phyloP scores from a whole-genome alignment of 2,113 vertebrate genomes.

The Colistium nudipinnis region DNA sequence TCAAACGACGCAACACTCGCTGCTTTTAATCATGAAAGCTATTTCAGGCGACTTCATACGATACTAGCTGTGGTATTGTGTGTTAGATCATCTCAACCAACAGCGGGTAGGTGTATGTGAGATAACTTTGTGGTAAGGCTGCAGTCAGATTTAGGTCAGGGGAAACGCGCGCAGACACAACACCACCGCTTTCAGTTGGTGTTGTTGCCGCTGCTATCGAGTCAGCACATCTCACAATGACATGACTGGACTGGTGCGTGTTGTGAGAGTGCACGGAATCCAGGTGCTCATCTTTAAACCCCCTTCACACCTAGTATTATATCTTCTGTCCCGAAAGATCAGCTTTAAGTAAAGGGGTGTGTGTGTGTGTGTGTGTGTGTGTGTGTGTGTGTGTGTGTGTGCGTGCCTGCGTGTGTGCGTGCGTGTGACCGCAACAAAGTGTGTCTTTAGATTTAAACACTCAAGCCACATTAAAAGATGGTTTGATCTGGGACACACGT shows the following conservation, averaged over 20 bases:
- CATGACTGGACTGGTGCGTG: not conserved
- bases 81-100: not conserved
- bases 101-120: not conserved
- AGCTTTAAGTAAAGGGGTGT: no score
- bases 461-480: no score
- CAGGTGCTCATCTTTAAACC: not conserved
- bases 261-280: not conserved
- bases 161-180: not conserved
- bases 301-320: no score
- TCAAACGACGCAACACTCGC: not conserved
- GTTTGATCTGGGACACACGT: no score
- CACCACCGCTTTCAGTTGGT: no score
- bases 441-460: no score
- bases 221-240: not conserved
- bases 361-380: no score
- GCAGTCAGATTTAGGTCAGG: not conserved
- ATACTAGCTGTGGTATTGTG: not conserved
- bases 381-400: no score
- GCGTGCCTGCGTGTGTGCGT: no score
- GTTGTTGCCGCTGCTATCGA: no score
- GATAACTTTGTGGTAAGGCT: not conserved
- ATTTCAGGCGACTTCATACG: not conserved
- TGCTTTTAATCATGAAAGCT: not conserved
- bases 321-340: no score
- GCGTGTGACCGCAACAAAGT: no score